Evolutionary conservation across 2,888 invertebrate genomes (phyloP), one percentile per base, ranked within the genome.

Genomic region (Desoria tigrina): DNA sequence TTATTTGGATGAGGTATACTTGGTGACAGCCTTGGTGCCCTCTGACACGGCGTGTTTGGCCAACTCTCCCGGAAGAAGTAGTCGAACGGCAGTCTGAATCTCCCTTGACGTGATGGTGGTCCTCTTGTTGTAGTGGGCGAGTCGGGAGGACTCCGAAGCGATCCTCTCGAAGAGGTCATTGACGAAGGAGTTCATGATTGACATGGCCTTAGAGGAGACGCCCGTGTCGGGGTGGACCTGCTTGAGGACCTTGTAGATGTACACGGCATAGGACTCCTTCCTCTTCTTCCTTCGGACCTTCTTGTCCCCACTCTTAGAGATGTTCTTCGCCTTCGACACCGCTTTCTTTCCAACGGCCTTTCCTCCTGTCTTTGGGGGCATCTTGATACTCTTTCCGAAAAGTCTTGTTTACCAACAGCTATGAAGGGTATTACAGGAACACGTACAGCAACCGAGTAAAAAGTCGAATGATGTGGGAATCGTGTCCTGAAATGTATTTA

Each of bases 271-370:
- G 45, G 82, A 83, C 51, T 84, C 81, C 77, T 84, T 86, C 78
- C 81, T 81, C 78, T 78, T 79, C 71, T 83, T 83, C 74, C 84
- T 84, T 6, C 85, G 86, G 57, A 60, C 60, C 77, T 84, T 84
- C 79, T 84, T 86, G 74, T 85, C 84, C 63, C 80, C 79, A 77
- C 85, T 85, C 26, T n/a, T n/a, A n/a, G n/a, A n/a, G n/a, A n/a
- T n/a, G 82, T 80, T 81, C 74, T 84, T 84, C 16, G 84, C 84
- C 74, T 85, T 85, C 32, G 32, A 55, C 7, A 50, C 61, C 24
- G 64, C 57, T 53, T 68, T 68, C 61, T 68, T 68, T n/a, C 84
- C 84, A 18, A 56, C 51, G 6, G 56, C 62, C 42, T 68, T 67
- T 51, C 63, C 63, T 27, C 60, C 57, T 21, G 57, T 32, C 32